Base-by-base conservation (phyloP, 2,888 invertebrate genomes). In the Erebia epiphron region DNA sequence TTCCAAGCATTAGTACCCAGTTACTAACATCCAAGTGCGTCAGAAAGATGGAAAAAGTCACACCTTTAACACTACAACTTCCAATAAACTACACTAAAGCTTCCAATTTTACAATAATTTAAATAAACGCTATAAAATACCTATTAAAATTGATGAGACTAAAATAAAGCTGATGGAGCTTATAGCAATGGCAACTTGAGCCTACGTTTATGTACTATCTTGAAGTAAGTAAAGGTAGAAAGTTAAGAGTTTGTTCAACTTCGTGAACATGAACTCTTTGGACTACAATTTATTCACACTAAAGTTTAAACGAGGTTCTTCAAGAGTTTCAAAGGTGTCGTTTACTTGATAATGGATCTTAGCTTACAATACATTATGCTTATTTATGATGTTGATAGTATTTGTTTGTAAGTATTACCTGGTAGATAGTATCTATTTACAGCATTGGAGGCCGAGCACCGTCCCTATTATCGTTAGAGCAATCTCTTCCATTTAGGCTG, bases 261-360 rank as follows among this genome's bases (percentile, higher is more conserved):
- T 58, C 58, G 56, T 43, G 65, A 65, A 65, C 65, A 65, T 43
- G 50, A 67, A 67, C 46, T 67, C 67, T 66, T 65, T 66, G 66
- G 57, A 49, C 58, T 67, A 67, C 67, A 67, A 67, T 58, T 67
- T 67, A 67, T 67, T 67, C 67, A 67, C 67, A 67, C 67, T 49
- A 58, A 65, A 67, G 58, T 67, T 67, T 67, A 67, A 67, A 67
- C 67, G 67, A 67, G 67, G 58, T 58, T 58, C 67, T 58, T 67
- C 26, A 58, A 35, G 46, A 58, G 67, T 67, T 67, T 66, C 57
- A 66, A 57, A 67, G 43, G 26, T 49, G 49, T 58, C 67, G 58
- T 49, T 26, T 58, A 16, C 57, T 57, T 46, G 66, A 67, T 67
- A 65, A 65, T 65, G 65, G 65, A 43, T 54, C 54, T 65, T 52